Conservation (phyloP, 2,888 invertebrate genomes). For the Monopis laevigella region DNA sequence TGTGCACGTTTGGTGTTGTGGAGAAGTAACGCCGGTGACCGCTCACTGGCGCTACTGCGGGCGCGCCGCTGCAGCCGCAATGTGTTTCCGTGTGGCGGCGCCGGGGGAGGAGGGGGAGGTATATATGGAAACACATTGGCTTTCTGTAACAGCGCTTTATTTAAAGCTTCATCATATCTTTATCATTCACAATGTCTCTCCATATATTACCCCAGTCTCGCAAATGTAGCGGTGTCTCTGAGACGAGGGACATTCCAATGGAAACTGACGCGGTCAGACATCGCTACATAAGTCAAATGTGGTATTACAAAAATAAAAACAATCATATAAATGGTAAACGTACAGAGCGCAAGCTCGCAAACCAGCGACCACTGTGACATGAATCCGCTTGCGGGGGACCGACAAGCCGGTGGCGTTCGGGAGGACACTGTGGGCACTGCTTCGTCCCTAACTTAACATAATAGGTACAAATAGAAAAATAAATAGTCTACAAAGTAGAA, state of each 20-base stretch:
- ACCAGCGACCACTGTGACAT: constrained; percentile 16
- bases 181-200: constrained; percentile 74
- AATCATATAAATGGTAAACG: constrained; percentile 59
- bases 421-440: no score
- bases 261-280: constrained; percentile 55
- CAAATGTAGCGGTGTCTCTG: constrained; percentile 60
- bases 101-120: constrained; percentile 30
- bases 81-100: constrained; percentile 13
- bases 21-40: no score
- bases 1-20: no score
- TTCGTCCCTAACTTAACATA: no score
- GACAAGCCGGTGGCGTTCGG: no score
- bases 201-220: constrained; percentile 75
- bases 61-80: constrained; percentile 19
- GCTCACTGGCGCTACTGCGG: constrained; percentile 12
- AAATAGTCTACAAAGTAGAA: no score
- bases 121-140: constrained; percentile 74
- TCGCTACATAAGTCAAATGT: constrained; percentile 69
- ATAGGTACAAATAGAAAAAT: no score
- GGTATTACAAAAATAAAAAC: constrained; percentile 64
- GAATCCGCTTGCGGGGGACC: no score
- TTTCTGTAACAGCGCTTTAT: constrained; percentile 75
- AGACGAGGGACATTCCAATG: no score
- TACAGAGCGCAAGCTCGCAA: constrained; percentile 30
- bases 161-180: constrained; percentile 70